A percentile compares a stretch with the other conserved stretches of the same genome.
phyloP scores from a whole-genome alignment of 1,140 invertebrate genomes.

The Cherax quadricarinatus region DNA sequence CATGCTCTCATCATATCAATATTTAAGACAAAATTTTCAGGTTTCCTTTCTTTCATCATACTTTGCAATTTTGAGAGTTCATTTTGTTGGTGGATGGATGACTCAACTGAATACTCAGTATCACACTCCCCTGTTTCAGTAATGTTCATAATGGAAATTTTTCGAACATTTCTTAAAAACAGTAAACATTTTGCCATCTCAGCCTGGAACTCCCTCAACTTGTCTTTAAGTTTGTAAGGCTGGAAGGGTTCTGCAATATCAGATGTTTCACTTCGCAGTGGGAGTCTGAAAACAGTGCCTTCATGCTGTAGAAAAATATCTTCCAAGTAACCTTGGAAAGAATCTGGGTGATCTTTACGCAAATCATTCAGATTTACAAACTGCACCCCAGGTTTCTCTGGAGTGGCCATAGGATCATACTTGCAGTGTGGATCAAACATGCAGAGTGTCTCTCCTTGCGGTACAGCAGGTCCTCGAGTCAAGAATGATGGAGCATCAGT shows the following conservation, averaged over 20 bases:
- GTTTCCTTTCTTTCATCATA: background rate
- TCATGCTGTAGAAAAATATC: background rate
- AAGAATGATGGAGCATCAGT: slow-evolving; percentile 54
- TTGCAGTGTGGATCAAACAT: slow-evolving; percentile 56
- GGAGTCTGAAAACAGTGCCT: slow-evolving; percentile 50
- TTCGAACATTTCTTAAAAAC: slow-evolving; percentile 32
- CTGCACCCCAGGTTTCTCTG: slow-evolving; percentile 24
- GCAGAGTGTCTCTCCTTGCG: slow-evolving; percentile 27
- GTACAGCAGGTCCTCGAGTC: slow-evolving; percentile 9
- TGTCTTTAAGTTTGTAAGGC: background rate
- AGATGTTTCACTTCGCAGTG: slow-evolving; percentile 8
- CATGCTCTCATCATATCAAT: slow-evolving; percentile 28
- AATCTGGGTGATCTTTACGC: slow-evolving; percentile 33
- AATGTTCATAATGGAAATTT: slow-evolving; percentile 30
- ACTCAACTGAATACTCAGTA: slow-evolving; percentile 19
- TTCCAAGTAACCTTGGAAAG: slow-evolving; percentile 37
- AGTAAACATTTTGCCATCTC: slow-evolving; percentile 39
- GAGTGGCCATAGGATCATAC: slow-evolving; percentile 36
- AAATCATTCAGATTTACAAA: slow-evolving; percentile 21
- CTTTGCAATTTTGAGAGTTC: background rate
- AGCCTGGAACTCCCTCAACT: slow-evolving; percentile 12
- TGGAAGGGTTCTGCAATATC: background rate
- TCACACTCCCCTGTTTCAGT: background rate
- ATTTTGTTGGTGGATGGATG: background rate
- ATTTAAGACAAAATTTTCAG: background rate